Conservation (phyloP, 30 jellyfish, hydroid and myxozoan species). For the Aurelia aurita complex sp. Pacific region DNA sequence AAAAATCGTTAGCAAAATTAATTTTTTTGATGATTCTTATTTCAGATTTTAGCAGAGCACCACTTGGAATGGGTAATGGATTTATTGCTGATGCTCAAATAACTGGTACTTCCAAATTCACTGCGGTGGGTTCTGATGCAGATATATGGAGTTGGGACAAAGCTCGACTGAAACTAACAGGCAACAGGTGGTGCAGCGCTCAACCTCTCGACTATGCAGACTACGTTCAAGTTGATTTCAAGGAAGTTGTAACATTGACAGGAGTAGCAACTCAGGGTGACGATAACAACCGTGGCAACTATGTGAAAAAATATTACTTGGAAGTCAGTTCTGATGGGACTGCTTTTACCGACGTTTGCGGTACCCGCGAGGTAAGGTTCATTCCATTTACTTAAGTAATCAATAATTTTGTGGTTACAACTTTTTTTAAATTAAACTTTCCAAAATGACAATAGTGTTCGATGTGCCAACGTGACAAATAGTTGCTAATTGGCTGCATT, state of each 20-base stretch:
- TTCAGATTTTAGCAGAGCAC: conserved; percentile 35
- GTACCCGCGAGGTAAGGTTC: conserved; percentile 3
- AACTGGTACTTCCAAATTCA: conserved; percentile 29
- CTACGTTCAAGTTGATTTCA: conserved; percentile 66
- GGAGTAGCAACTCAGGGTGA: conserved; percentile 81
- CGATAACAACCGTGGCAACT: conserved; percentile 5
- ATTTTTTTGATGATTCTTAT: background rate
- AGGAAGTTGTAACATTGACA: conserved; percentile 35
- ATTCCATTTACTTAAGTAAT: background rate
- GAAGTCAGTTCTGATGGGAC: conserved; percentile 49
- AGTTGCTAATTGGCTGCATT: no score
- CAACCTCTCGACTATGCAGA: conserved; percentile 22
- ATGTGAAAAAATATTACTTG: conserved; percentile 22
- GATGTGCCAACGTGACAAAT: no score
- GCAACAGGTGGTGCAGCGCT: conserved; percentile 52
- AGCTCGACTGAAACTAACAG: conserved; percentile 40
- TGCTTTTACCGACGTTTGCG: conserved; percentile 2
- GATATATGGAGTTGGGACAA: conserved; percentile 16
- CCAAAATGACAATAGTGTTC: no score
- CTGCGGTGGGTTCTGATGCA: background rate
- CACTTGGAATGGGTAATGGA: conserved; percentile 67
- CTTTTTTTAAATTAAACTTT: no score
- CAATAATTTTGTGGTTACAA: no score
- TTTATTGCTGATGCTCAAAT: conserved; percentile 35
- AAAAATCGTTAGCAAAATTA: no score